Evolutionary conservation across 2,113 vertebrate genomes (phyloP).

Genomic region (Chrysochloris asiatica): DNA sequence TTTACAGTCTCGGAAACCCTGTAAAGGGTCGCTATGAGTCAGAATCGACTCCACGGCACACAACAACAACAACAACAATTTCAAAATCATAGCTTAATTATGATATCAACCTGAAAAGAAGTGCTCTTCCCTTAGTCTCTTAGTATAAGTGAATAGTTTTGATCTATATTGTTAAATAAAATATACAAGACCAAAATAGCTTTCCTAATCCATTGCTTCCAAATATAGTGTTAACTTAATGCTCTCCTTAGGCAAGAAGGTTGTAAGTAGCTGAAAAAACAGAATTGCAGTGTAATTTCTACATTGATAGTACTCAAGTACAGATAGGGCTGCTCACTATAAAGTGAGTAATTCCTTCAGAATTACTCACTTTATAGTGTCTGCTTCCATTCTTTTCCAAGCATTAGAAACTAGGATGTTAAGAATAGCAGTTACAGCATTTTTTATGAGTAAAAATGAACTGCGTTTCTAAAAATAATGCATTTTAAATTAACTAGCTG

Average conservation of each 20-base stretch:
- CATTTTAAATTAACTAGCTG: constrained; percentile 71
- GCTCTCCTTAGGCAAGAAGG: constrained; percentile 10
- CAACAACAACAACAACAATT: no score
- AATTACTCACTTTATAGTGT: constrained; percentile 48
- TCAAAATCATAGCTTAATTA: no score
- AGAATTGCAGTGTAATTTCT: neutral
- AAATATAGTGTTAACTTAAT: neutral
- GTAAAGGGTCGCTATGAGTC: no score
- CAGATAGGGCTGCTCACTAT: neutral
- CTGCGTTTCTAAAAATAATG: constrained; percentile 59
- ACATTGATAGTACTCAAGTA: constrained; percentile 56
- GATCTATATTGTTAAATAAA: constrained; percentile 21
- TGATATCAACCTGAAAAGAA: constrained; percentile 20
- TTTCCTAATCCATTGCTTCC: constrained; percentile 19
- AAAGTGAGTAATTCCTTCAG: constrained; percentile 16
- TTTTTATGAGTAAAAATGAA: constrained; percentile 53
- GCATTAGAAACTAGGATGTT: constrained; percentile 26
- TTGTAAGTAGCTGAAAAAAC: neutral
- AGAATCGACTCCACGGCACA: no score
- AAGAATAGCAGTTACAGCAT: constrained; percentile 54
- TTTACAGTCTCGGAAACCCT: no score
- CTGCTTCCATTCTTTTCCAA: constrained; percentile 35
- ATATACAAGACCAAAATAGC: constrained; percentile 45
- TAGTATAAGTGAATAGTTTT: neutral
- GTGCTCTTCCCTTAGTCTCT: constrained; percentile 15